phyloP scores from a whole-genome alignment of 2,888 invertebrate genomes.

The Flexamia atlantica region DNA sequence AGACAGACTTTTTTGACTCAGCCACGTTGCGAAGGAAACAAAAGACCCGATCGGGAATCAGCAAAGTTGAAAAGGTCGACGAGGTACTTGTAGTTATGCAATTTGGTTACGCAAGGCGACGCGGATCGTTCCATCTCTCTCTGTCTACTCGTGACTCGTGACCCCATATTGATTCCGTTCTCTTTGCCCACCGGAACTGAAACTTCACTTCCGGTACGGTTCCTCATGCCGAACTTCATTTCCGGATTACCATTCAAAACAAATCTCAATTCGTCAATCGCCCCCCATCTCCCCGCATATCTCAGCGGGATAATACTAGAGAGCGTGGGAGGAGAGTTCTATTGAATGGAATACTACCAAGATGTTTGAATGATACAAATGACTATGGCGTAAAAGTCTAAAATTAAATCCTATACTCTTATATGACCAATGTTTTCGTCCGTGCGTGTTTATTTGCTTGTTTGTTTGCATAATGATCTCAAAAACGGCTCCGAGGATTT shows the following conservation, averaged over 20 bases:
- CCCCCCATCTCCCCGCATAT: no score
- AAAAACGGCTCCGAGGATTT: no score
- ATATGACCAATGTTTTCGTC: no score
- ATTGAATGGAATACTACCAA: no score
- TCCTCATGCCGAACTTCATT: background rate
- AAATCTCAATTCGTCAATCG: background rate
- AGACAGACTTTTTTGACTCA: no score
- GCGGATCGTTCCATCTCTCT: background rate
- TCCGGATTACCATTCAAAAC: constrained; percentile 35
- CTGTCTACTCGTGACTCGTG: constrained; percentile 1
- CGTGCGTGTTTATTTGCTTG: no score
- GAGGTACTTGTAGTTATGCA: constrained; percentile 32
- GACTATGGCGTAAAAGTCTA: no score
- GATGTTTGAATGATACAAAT: no score
- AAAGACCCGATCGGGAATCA: background rate
- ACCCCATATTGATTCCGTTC: constrained; percentile 49
- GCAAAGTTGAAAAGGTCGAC: constrained; percentile 25
- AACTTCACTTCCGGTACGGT: constrained; percentile 36
- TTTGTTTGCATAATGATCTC: no score
- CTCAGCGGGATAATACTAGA: no score
- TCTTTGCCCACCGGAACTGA: constrained; percentile 36
- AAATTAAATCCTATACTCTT: no score
- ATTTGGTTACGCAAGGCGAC: background rate
- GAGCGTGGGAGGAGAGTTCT: no score
- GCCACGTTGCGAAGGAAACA: background rate